Evolutionary conservation across 2,797 vertebrate species (phyloP).

Genomic region (Cyprinella venusta): DNA sequence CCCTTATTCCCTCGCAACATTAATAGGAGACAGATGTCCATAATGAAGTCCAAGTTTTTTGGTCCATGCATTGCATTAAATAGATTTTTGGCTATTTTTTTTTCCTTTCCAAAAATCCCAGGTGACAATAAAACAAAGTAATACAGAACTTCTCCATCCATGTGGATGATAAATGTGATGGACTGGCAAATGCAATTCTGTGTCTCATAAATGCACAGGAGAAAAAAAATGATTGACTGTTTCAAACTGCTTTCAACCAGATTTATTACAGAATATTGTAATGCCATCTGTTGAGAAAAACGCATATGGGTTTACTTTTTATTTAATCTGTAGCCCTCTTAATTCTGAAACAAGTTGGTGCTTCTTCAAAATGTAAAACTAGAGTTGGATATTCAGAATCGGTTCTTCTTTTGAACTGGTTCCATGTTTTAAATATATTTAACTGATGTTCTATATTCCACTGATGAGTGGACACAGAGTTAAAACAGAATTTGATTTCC

Average conservation of each 20-base stretch:
- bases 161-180: constrained; percentile 64
- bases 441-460: no score
- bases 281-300: constrained; percentile 68
- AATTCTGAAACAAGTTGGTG: constrained; percentile 29
- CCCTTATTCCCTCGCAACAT: constrained; percentile 78
- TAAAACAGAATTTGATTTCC: no score
- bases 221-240: constrained; percentile 74
- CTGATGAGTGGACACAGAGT: no score
- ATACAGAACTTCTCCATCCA: constrained; percentile 62
- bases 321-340: constrained; percentile 40
- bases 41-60: constrained; percentile 71
- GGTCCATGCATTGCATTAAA: constrained; percentile 66
- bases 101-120: constrained; percentile 61
- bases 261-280: constrained; percentile 74
- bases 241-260: constrained; percentile 71
- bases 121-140: constrained; percentile 70
- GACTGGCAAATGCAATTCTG: constrained; percentile 63
- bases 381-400: neutral
- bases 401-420: neutral
- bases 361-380: neutral
- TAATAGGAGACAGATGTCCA: constrained; percentile 78
- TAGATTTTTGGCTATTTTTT: constrained; percentile 53
- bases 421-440: neutral
- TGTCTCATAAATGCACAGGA: constrained; percentile 60
- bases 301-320: constrained; percentile 26